Base-by-base conservation (phyloP, 1,140 invertebrate genomes). In the Drosophila sproati region DNA sequence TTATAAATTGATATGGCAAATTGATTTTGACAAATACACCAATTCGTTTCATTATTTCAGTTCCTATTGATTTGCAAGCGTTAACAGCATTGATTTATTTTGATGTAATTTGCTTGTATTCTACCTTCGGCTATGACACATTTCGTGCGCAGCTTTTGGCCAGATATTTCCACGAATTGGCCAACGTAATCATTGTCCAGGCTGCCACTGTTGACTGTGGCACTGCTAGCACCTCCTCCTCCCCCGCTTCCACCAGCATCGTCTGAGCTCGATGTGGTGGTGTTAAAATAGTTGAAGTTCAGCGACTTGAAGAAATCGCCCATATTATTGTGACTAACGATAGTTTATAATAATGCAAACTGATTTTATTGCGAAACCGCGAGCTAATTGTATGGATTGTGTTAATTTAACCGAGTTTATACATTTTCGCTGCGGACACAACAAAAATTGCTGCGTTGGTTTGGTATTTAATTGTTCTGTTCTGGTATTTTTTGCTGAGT, bases 101-200 rank as follows among this genome's bases (percentile, higher is more conserved):
- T 28, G 20, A 8, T 39, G 35, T 43, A 5, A 2, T 63, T 64
- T 51, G 57, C 31, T 56, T 35, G 6, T 32, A 20, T 32, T 50
- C 43, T 39, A 98, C 98, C 98, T 96, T 98, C 98, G 55, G 98
- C 98, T 78, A 98, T 97, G 81, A 98, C 96, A 94, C 95, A 96
- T 93, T 96, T 98, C 52, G 98, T 96, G 92, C 96, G 94, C 66
- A 98, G 93, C 94, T 97, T 98, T 91, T 97, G 96, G 92, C 96
- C 96, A 77, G 96, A 97, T 78, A 99, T 95, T 94, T 98, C 97
- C 52, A 99, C 95, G 79, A 95, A 94, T 94, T 98, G 97, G 37
- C 98, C 98, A 69, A 98, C 96, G 93, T 98, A 98, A 93, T 97
- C 97, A 94, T 98, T 98, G 81, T 97, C 96, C 91, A 93, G 93